Conservation (phyloP, 2,797 vertebrate species). For the Periophthalmus magnuspinnatus region DNA sequence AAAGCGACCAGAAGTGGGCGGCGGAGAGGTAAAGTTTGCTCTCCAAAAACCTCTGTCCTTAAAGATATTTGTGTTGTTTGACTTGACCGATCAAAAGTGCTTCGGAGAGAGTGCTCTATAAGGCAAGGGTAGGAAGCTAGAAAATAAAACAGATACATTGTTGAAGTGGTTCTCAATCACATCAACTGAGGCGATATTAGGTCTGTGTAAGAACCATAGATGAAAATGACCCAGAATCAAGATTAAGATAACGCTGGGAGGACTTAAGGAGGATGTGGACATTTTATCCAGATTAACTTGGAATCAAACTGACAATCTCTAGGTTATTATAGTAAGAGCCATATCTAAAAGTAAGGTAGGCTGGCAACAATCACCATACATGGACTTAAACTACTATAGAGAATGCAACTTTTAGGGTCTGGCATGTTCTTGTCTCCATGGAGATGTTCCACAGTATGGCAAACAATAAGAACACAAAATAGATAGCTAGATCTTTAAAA, state of each 20-base stretch:
- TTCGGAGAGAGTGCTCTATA: conserved; percentile 7
- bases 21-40: conserved; percentile 32
- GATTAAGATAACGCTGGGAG: background rate
- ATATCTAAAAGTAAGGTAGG: no score
- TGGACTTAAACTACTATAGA: no score
- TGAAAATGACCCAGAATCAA: background rate
- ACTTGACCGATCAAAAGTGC: conserved; percentile 18
- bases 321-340: no score
- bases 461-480: no score
- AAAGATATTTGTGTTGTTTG: conserved; percentile 31
- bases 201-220: no score
- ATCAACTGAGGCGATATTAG: background rate
- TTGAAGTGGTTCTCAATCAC: background rate
- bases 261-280: background rate
- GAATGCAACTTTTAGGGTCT: no score
- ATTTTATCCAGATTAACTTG: no score
- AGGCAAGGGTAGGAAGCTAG: conserved; percentile 1
- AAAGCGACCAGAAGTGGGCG: conserved; percentile 29
- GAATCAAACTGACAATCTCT: no score
- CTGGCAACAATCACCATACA: no score
- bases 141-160: background rate
- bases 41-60: conserved; percentile 32
- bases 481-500: no score
- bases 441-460: no score
- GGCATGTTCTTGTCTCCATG: no score